Percentiles rank a stretch among this genome's conserved stretches.
These are phyloP conservation scores for Neoscelio sp. DNA, from an alignment of 2,888 invertebrate species.

Conservation along the genomic window DNA sequence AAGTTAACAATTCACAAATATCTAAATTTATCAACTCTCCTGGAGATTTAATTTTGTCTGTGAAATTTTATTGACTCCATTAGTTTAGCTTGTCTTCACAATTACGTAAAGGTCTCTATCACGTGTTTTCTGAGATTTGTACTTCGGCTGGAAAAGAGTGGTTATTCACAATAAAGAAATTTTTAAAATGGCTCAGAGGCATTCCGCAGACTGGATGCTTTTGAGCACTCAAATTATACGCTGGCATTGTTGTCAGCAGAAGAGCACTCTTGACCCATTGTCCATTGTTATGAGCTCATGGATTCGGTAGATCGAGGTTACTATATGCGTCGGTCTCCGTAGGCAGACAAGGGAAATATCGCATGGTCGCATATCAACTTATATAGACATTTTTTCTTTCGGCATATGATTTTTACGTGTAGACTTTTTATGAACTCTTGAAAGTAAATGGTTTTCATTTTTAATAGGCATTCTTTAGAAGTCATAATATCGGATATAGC, in stretches of 20 bases:
- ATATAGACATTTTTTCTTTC: no score
- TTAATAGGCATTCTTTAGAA: no score
- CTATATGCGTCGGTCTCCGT: constrained; percentile 43
- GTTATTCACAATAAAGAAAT: constrained; percentile 54
- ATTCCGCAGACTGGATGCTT: constrained; percentile 62
- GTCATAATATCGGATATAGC: no score
- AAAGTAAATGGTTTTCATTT: no score
- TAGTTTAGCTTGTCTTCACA: background rate
- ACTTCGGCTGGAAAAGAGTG: constrained; percentile 42
- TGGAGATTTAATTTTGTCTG: no score
- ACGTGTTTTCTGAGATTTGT: constrained; percentile 36
- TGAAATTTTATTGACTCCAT: background rate
- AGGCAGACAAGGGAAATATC: constrained; percentile 29
- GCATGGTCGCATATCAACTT: constrained; percentile 5
- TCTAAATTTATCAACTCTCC: no score
- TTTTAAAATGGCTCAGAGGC: constrained; percentile 41
- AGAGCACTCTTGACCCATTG: constrained; percentile 74
- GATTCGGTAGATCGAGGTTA: constrained; percentile 57
- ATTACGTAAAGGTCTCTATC: background rate
- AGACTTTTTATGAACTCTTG: no score
- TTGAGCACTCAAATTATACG: constrained; percentile 73
- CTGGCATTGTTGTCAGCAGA: constrained; percentile 70
- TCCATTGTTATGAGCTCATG: constrained; percentile 69
- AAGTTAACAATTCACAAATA: no score
- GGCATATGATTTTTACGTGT: no score